Percentiles rank a stretch among this genome's conserved stretches.
Conservation (phyloP, 2,888 invertebrate species). For the Eupithecia dodoneata region DNA sequence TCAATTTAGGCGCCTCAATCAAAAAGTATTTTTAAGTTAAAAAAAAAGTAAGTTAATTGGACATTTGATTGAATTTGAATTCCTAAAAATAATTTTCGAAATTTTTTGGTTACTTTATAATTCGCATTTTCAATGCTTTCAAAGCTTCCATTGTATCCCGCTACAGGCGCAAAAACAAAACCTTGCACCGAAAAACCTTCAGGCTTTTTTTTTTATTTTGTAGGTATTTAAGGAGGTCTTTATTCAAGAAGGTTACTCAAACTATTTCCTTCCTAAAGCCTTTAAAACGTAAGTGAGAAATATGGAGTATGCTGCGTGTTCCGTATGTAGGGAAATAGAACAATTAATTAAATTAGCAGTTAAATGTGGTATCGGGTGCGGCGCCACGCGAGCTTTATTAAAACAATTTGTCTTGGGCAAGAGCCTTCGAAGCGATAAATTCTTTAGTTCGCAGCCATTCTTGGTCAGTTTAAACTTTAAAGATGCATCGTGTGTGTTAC, state of each 20-base stretch:
- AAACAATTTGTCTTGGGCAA: constrained; percentile 68
- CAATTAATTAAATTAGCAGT: constrained; percentile 82
- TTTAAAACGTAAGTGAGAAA: constrained; percentile 74
- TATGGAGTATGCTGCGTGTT: constrained; percentile 65
- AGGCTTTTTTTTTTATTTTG: neutral
- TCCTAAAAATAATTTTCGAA: neutral
- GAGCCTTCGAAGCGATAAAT: constrained; percentile 1
- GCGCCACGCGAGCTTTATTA: constrained; percentile 63
- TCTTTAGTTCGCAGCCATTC: neutral
- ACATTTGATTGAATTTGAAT: neutral
- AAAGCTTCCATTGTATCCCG: neutral
- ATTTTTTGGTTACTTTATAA: neutral
- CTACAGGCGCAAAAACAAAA: neutral
- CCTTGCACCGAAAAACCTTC: neutral
- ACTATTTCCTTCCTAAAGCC: constrained; percentile 49
- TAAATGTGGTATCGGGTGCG: constrained; percentile 65
- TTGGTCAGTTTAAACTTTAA: neutral
- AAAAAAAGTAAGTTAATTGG: neutral
- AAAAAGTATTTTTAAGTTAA: neutral
- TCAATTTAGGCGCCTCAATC: neutral
- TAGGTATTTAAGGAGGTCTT: neutral
- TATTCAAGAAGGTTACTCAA: neutral
- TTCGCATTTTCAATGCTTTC: neutral
- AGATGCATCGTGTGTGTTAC: neutral
- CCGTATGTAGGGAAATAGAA: constrained; percentile 72